Conservation (phyloP, 2,113 vertebrate species). For the Eurystomus gularis region DNA sequence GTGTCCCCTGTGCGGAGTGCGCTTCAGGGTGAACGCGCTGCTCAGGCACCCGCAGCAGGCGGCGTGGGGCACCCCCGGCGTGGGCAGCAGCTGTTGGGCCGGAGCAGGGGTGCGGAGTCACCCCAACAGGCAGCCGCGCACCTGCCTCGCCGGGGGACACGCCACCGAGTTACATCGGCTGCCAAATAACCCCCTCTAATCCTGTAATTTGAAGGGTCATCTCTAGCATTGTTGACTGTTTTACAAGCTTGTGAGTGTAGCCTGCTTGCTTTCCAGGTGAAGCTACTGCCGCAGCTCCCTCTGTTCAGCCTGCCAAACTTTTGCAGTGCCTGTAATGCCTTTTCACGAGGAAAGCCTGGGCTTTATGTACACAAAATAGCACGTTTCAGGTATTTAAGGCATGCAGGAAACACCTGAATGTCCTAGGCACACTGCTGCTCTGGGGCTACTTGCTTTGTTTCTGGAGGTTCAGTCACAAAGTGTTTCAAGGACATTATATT, state of each 20-base stretch:
- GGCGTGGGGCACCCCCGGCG: not conserved
- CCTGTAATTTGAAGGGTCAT: not conserved
- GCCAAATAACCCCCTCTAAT: not conserved
- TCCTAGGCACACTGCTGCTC: not conserved
- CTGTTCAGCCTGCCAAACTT: not conserved
- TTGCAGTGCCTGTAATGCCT: accelerated
- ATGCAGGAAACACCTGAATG: not conserved
- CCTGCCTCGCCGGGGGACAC: accelerated
- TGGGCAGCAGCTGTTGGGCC: not conserved
- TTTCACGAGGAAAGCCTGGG: not conserved
- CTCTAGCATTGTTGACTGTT: not conserved
- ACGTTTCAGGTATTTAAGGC: not conserved
- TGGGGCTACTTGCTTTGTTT: not conserved
- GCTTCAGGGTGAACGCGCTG: too few species aligned
- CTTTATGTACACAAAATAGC: not conserved
- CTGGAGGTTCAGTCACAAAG: not conserved
- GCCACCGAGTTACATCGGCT: not conserved
- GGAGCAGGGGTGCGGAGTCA: not conserved
- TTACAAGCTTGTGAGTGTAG: not conserved
- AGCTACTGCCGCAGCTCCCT: not conserved
- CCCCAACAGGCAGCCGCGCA: not conserved
- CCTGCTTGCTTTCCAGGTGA: not conserved
- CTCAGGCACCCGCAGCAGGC: not conserved
- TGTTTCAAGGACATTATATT: accelerated
- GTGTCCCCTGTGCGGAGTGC: too few species aligned